Conservation (phyloP, 2,888 invertebrate species). For the Mimas tiliae region DNA sequence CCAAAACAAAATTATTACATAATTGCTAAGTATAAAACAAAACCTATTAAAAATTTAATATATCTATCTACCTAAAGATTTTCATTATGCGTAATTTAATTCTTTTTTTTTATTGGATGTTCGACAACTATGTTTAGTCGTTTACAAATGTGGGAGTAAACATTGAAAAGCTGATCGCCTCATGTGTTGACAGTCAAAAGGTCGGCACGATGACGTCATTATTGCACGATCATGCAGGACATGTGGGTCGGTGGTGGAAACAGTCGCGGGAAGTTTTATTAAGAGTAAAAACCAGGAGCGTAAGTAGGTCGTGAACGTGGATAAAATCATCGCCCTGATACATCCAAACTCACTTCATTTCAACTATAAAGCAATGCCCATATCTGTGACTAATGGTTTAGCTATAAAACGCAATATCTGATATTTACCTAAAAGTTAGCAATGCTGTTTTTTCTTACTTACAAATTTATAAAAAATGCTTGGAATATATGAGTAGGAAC, state of each 20-base stretch:
- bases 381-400: conserved; percentile 9
- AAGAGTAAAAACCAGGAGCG: conserved; percentile 28
- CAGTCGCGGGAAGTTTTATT: conserved; percentile 56
- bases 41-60: not conserved
- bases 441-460: not conserved
- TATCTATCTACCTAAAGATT: not conserved
- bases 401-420: not conserved
- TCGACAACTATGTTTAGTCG: conserved; percentile 1
- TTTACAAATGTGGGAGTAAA: conserved; percentile 61
- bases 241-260: conserved; percentile 57
- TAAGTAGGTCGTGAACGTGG: not conserved
- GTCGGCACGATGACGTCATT: conserved; percentile 72
- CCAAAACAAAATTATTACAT: not conserved
- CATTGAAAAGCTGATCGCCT: conserved; percentile 59
- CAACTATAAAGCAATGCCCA: not conserved
- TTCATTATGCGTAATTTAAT: not conserved
- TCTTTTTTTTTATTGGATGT: not conserved
- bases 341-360: not conserved
- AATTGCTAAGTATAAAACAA: not conserved
- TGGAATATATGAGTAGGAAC: not conserved
- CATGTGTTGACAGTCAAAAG: conserved; percentile 63
- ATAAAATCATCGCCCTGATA: not conserved
- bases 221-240: conserved; percentile 67
- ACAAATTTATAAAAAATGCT: not conserved
- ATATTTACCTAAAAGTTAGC: not conserved